A percentile compares a stretch with the other conserved stretches of the same genome.
Conservation (phyloP, 2,888 invertebrate genomes). For the Hypsopygia costalis region DNA sequence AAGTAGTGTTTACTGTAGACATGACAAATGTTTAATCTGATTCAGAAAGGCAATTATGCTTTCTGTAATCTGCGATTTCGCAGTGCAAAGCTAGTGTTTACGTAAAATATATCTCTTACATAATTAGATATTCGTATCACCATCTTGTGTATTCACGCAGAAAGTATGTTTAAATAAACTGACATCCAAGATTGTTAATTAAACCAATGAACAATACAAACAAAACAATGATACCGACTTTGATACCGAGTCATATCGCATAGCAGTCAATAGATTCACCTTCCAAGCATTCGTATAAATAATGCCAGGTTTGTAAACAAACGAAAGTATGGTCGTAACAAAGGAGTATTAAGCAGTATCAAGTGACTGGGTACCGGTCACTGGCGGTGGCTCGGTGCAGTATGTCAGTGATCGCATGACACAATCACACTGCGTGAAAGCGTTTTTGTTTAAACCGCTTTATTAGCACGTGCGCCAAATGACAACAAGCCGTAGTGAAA, state of each 20-base stretch:
- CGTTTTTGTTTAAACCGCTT: conserved; percentile 60
- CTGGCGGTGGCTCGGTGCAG: conserved; percentile 35
- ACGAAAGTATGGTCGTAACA: conserved; percentile 26
- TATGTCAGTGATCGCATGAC: conserved; percentile 64
- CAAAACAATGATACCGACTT: too few species aligned
- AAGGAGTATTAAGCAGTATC: conserved; percentile 39
- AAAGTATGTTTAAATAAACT: too few species aligned
- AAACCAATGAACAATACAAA: neutral
- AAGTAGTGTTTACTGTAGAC: too few species aligned
- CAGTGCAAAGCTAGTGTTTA: too few species aligned
- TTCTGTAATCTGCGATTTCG: too few species aligned
- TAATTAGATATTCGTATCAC: too few species aligned
- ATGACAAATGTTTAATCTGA: too few species aligned
- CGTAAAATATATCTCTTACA: too few species aligned
- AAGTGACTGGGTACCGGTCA: conserved; percentile 27
- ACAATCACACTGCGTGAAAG: conserved; percentile 66
- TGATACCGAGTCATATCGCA: neutral
- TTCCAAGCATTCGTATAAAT: conserved; percentile 3
- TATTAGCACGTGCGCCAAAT: conserved; percentile 65
- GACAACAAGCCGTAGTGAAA: conserved; percentile 67
- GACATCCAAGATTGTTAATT: neutral
- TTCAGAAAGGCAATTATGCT: too few species aligned
- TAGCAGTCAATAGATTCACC: neutral
- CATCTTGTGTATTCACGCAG: too few species aligned
- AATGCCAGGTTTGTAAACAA: conserved; percentile 20